Base-by-base conservation (phyloP, 2,113 vertebrate genomes). In the Neomonachus schauinslandi region DNA sequence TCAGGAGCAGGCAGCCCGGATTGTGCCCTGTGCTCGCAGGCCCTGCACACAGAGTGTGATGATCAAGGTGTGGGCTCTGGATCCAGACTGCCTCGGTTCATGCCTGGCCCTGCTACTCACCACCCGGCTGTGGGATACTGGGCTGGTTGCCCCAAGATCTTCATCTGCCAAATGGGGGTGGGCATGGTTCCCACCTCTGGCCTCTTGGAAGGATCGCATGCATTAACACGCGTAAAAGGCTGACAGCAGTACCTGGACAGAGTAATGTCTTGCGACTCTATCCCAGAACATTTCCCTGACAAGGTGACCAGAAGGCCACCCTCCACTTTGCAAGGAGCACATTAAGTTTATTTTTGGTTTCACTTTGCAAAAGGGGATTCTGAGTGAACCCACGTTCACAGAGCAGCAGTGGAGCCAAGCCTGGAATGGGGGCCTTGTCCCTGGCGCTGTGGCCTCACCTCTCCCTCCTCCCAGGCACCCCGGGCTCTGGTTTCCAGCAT, bases 271-370 rank as follows among this genome's bases (percentile, higher is more conserved):
- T 26, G n/a, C 16, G 69, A 0, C 28, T 76, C 46, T 26, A 36
- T 61, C 79, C 71, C 8, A 89, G 83, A 93, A 39, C 72, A 0
- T 55, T 22, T 85, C n/a, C 69, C 85, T 39, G 39, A 16, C 46
- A n/a, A 89, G 49, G 46, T 4, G 53, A n/a, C 12, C 1, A 21
- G 11, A 74, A 84, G 87, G 31, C 16, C 72, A 28, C 42, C 77
- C 36, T 94, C 21, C 14, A n/a, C 22, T 72, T 85, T 84, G 33
- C 39, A 91, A 85, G 76, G 49, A 82, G 39, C 24, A 71, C 65
- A 91, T n/a, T 18, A 36, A 28, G 71, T 82, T 87, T 88, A 51
- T 59, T 96, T 95, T 85, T 57, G 61, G 4, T 55, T 77, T 84
- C 46, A 19, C n/a, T 12, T 93, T 71, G 36, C 18, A 53, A 28